Conservation (phyloP, 1,140 invertebrate species). For the Chironomus tepperi region DNA sequence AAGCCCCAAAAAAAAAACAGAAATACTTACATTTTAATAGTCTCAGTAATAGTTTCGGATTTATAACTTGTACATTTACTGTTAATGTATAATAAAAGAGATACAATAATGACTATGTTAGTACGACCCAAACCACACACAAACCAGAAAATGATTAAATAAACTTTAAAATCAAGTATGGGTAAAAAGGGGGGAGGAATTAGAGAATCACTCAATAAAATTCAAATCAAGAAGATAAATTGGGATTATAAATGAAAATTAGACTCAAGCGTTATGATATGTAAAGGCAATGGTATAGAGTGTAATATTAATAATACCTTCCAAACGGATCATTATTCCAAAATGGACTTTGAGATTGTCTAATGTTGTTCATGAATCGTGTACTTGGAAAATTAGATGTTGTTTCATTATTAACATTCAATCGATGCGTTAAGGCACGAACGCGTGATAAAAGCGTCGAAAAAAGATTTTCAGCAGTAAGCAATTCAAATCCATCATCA, state of each 20-base stretch:
- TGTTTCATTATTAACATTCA: constrained; percentile 69
- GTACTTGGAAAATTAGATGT: constrained; percentile 38
- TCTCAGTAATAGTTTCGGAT: constrained; percentile 2
- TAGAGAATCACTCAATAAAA: too few species aligned
- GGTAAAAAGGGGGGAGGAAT: too few species aligned
- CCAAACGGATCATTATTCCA: constrained; percentile 37
- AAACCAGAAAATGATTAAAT: too few species aligned
- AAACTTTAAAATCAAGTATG: too few species aligned
- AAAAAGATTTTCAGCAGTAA: constrained; percentile 84
- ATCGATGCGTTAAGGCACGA: constrained; percentile 70
- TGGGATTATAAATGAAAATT: too few species aligned
- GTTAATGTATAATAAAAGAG: background rate
- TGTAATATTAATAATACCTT: constrained; percentile 31
- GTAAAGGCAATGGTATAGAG: background rate
- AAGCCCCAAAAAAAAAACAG: constrained; percentile 25
- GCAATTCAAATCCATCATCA: constrained; percentile 79
- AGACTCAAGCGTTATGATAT: too few species aligned
- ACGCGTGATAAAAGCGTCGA: constrained; percentile 74
- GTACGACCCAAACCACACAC: too few species aligned
- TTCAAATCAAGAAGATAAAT: too few species aligned
- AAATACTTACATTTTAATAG: constrained; percentile 19
- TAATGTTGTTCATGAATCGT: constrained; percentile 36
- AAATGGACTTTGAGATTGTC: constrained; percentile 38
- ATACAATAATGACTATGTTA: background rate
- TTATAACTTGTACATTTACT: constrained; percentile 18